A percentile compares a stretch with the other conserved stretches of the same genome.
phyloP scores from a whole-genome alignment of 2,113 vertebrate genomes.

The chimpanzee (Pan troglodytes) region NHGRI_mPanTro3-v2.1_pri NC_072398.2:107791001-107791500 shows the following conservation, averaged over 20 bases:
- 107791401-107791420: conserved; percentile 17
- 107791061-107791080: background rate
- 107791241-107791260: background rate
- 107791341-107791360: conserved; percentile 11
- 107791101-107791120: background rate
- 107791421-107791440: conserved; percentile 31
- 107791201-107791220: background rate
- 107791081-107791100: background rate
- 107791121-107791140: background rate
- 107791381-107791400: conserved; percentile 35
- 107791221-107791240: background rate
- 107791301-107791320: background rate
- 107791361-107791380: background rate
- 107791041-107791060: background rate
- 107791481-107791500: conserved; percentile 40
- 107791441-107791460: background rate
- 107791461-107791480: background rate
- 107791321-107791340: background rate
- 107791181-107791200: background rate
- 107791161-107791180: fast-evolving
- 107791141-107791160: background rate
- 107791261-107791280: background rate
- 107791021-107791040: background rate
- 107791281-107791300: background rate
- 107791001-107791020: background rate